Conservation (phyloP, 1,140 invertebrate genomes). For the Papilio dardanus region DNA sequence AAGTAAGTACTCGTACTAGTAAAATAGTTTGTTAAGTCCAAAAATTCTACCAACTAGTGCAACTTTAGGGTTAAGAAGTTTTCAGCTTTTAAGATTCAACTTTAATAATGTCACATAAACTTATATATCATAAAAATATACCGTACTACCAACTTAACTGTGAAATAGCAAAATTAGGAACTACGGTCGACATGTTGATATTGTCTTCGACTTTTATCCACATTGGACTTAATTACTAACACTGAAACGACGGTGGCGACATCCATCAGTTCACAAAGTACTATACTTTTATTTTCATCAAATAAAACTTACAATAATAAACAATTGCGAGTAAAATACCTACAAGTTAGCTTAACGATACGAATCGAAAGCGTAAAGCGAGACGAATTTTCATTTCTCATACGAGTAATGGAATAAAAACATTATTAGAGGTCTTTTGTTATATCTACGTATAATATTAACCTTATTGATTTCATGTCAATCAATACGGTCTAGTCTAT, state of each 20-base stretch:
- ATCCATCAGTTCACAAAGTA: too few species aligned
- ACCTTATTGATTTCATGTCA: conserved; percentile 29
- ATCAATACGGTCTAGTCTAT: background rate
- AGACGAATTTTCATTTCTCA: conserved; percentile 42
- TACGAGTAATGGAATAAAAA: conserved; percentile 58
- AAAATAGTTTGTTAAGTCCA: too few species aligned
- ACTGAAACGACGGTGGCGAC: too few species aligned
- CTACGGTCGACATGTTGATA: too few species aligned
- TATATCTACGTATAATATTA: conserved; percentile 42
- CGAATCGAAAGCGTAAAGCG: conserved; percentile 42
- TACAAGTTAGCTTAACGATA: conserved; percentile 37
- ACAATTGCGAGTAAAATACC: conserved; percentile 33
- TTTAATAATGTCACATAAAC: background rate
- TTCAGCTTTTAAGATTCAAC: background rate
- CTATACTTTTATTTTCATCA: conserved; percentile 21
- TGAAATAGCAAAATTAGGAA: too few species aligned
- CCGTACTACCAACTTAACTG: too few species aligned
- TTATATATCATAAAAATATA: background rate
- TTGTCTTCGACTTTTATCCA: too few species aligned
- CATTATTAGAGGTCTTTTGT: conserved; percentile 53
- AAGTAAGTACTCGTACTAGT: too few species aligned
- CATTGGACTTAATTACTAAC: too few species aligned
- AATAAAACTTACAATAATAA: conserved; percentile 33
- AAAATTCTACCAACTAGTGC: too few species aligned
- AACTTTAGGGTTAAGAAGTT: background rate